Conservation (phyloP, 2,888 invertebrate genomes). For the Ptilodon capucinus region DNA sequence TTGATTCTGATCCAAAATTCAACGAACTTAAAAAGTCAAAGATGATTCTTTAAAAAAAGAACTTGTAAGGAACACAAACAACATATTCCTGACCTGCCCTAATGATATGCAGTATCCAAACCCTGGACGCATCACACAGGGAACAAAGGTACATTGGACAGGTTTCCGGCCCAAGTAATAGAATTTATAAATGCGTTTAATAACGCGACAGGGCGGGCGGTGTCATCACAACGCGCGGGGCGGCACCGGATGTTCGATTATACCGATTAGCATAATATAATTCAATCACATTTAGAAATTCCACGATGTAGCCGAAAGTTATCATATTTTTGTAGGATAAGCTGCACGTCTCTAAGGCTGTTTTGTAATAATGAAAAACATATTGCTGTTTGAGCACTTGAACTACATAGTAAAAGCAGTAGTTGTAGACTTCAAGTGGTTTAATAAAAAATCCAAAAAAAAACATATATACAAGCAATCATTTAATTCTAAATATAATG, state of each 20-base stretch:
- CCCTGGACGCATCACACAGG: background rate
- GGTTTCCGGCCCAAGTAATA: slow-evolving; percentile 37
- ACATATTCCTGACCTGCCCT: slow-evolving; percentile 16
- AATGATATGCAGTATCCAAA: slow-evolving; percentile 23
- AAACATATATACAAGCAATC: too few species aligned
- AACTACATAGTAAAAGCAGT: too few species aligned
- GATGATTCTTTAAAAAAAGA: background rate
- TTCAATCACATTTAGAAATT: slow-evolving; percentile 40
- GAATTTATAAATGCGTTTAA: slow-evolving; percentile 53
- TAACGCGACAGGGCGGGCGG: slow-evolving; percentile 38
- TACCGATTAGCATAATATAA: slow-evolving; percentile 62
- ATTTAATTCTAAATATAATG: too few species aligned
- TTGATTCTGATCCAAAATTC: too few species aligned
- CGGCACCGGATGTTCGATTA: slow-evolving; percentile 61
- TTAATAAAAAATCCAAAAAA: too few species aligned
- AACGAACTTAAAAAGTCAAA: background rate
- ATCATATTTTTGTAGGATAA: background rate
- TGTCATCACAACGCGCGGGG: slow-evolving; percentile 54
- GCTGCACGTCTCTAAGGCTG: too few species aligned
- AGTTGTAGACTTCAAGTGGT: too few species aligned
- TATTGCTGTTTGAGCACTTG: too few species aligned
- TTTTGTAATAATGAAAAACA: too few species aligned
- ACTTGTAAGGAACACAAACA: background rate
- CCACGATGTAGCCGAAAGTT: slow-evolving; percentile 28
- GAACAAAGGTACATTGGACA: slow-evolving; percentile 46